A percentile compares a stretch with the other conserved stretches of the same genome.
Conservation (phyloP, 2,797 vertebrate genomes). For the Pteronotus mesoamericanus region DNA sequence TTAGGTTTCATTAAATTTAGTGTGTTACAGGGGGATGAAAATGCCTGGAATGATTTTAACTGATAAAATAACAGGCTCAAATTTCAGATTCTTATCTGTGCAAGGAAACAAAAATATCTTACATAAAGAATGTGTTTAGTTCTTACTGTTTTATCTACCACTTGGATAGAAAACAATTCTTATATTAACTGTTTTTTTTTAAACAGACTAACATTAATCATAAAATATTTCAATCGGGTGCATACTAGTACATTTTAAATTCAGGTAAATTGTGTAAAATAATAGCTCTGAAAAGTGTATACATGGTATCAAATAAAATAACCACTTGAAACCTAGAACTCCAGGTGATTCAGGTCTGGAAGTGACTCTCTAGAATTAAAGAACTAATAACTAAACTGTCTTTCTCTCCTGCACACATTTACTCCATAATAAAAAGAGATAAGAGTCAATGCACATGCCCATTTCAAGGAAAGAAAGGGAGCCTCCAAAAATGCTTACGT, state of each 20-base stretch:
- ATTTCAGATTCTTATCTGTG: not conserved
- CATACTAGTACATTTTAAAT: not conserved
- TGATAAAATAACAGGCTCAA: not conserved
- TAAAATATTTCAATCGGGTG: not conserved
- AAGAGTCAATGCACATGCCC: not conserved
- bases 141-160: not conserved
- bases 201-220: not conserved
- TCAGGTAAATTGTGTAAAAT: not conserved
- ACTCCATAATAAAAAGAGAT: not conserved
- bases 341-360: accelerated
- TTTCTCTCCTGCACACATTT: not conserved
- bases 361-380: not conserved
- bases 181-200: not conserved
- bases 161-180: not conserved
- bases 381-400: not conserved
- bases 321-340: not conserved
- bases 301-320: not conserved
- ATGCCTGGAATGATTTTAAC: not conserved
- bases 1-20: not conserved
- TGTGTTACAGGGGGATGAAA: not conserved
- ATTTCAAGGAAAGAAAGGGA: not conserved
- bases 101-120: not conserved
- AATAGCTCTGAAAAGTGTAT: not conserved
- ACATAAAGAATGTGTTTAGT: not conserved
- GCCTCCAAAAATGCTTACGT: not conserved